Evolutionary conservation across 2,888 invertebrate genomes (phyloP).

Genomic region (Microplitis manilae): DNA sequence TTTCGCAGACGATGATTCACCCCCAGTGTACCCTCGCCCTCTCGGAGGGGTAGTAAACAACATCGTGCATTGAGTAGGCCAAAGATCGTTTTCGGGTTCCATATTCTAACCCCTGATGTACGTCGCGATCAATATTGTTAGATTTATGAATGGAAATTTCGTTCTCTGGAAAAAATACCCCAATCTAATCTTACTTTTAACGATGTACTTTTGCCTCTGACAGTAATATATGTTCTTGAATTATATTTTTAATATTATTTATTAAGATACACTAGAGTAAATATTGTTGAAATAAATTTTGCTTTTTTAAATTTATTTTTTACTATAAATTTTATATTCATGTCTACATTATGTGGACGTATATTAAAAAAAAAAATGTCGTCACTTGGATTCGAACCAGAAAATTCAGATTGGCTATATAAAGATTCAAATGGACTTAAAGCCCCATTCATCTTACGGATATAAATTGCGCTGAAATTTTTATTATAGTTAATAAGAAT

Average conservation of each 20-base stretch:
- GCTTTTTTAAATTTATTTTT: too few species aligned
- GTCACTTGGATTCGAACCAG: too few species aligned
- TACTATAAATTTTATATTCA: too few species aligned
- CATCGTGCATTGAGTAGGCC: slow-evolving; percentile 24
- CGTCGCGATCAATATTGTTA: slow-evolving; percentile 31
- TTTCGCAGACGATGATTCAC: slow-evolving; percentile 47
- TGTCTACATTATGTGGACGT: too few species aligned
- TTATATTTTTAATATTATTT: not conserved
- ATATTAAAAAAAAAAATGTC: too few species aligned
- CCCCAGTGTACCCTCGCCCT: slow-evolving; percentile 12
- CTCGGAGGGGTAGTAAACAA: slow-evolving; percentile 45
- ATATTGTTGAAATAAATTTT: too few species aligned
- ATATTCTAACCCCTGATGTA: not conserved
- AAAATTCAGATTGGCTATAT: too few species aligned
- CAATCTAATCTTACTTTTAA: not conserved
- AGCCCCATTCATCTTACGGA: too few species aligned
- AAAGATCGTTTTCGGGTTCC: slow-evolving; percentile 30
- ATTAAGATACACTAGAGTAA: not conserved
- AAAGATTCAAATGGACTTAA: too few species aligned
- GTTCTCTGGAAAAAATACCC: not conserved
- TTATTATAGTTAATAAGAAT: too few species aligned
- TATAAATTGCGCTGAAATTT: too few species aligned
- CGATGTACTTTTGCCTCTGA: not conserved
- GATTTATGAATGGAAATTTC: slow-evolving; percentile 28
- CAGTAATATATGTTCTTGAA: not conserved